A percentile compares a stretch with the other conserved stretches of the same genome.
Evolutionary conservation across 1,140 invertebrate genomes (phyloP).

Genomic region (Drosophila arizonae): DNA sequence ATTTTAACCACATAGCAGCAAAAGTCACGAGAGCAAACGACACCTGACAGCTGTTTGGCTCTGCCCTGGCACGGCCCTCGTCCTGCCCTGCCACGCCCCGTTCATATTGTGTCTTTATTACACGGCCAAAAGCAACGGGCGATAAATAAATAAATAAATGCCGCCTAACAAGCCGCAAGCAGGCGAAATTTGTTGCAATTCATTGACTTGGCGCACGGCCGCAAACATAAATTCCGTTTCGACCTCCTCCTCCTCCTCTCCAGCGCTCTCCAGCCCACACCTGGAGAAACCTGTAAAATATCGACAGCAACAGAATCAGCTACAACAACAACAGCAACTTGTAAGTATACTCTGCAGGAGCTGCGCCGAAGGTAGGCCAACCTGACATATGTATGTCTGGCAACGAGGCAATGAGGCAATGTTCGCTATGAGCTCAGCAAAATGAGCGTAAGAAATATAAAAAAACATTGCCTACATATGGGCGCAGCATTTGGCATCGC

Average conservation of each 20-base stretch:
- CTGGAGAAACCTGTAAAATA: constrained; percentile 61
- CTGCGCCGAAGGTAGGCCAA: background rate
- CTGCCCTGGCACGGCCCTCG: background rate
- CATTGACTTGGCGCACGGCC: constrained; percentile 76
- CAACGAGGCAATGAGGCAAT: constrained; percentile 34
- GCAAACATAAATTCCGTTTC: constrained; percentile 67
- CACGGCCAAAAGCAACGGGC: constrained; percentile 67
- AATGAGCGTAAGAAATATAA: constrained; percentile 6
- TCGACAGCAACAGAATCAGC: constrained; percentile 58
- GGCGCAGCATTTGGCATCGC: constrained; percentile 22
- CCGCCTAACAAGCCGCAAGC: constrained; percentile 73
- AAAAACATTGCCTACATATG: constrained; percentile 52
- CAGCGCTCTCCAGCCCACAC: constrained; percentile 5
- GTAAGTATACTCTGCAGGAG: constrained; percentile 48
- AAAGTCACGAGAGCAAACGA: constrained; percentile 58
- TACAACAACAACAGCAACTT: constrained; percentile 50
- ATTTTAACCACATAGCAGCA: constrained; percentile 68
- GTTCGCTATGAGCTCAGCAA: constrained; percentile 47
- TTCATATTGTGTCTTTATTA: constrained; percentile 71
- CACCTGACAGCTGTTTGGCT: constrained; percentile 53
- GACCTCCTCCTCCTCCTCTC: background rate
- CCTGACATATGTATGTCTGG: constrained; percentile 43
- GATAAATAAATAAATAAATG: constrained; percentile 80
- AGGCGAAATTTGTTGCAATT: constrained; percentile 77
- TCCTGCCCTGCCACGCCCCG: constrained; percentile 11